A percentile compares a stretch with the other conserved stretches of the same genome.
phyloP scores from a whole-genome alignment of 64 coral and sea anemone species.

The Actinia tenebrosa region DNA sequence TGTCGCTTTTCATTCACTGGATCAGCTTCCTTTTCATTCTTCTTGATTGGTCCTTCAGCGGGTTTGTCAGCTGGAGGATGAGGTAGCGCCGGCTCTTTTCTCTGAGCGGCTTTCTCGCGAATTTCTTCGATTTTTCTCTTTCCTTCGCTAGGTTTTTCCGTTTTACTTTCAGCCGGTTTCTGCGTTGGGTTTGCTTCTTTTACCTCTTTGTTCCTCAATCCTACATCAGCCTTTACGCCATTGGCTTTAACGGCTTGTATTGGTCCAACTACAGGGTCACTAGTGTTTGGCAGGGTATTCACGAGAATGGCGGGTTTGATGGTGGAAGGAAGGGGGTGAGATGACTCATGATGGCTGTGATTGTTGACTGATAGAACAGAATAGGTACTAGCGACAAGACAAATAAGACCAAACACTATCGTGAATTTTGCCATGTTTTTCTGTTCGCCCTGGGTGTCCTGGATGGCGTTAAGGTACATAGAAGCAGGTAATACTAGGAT shows the following conservation, averaged over 20 bases:
- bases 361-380: slow-evolving; percentile 36
- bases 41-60: background rate
- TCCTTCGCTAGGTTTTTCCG: background rate
- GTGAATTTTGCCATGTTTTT: slow-evolving; percentile 22
- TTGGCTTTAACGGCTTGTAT: background rate
- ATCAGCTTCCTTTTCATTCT: slow-evolving; percentile 2
- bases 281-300: slow-evolving; percentile 40
- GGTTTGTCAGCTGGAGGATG: slow-evolving; percentile 48
- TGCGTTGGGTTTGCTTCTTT: background rate
- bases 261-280: slow-evolving; percentile 22
- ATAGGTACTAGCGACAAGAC: slow-evolving; percentile 73
- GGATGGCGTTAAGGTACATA: slow-evolving; percentile 64
- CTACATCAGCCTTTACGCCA: background rate
- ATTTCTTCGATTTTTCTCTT: slow-evolving; percentile 10
- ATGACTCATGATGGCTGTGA: slow-evolving; percentile 11
- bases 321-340: slow-evolving; percentile 8
- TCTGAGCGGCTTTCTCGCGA: slow-evolving; percentile 20
- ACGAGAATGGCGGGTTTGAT: slow-evolving; percentile 39
- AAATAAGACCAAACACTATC: slow-evolving; percentile 55
- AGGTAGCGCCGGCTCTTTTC: slow-evolving; percentile 71
- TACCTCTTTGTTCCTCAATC: background rate
- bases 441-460: slow-evolving; percentile 23
- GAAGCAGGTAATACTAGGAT: slow-evolving; percentile 67
- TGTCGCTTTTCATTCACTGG: slow-evolving; percentile 51
- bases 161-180: slow-evolving; percentile 6